Conservation (phyloP, 2,888 invertebrate species). For the Clepsis dumicolana region DNA sequence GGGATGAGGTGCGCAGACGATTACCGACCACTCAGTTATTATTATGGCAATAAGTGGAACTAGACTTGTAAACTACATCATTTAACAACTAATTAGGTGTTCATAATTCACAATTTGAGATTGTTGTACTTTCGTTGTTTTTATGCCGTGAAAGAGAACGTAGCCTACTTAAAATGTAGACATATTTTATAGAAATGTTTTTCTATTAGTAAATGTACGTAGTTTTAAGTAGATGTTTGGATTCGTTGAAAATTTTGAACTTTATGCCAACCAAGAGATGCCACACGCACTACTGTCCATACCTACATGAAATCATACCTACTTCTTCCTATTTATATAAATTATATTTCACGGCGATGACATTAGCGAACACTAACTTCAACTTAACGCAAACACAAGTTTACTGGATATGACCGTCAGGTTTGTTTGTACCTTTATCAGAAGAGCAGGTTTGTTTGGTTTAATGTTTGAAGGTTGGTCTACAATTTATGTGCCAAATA, state of each 20-base stretch:
- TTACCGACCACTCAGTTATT: neutral
- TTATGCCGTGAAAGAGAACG: neutral
- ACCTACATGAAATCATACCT: neutral
- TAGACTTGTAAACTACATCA: neutral
- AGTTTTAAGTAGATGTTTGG: neutral
- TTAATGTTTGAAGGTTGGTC: neutral
- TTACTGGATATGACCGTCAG: neutral
- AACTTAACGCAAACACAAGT: neutral
- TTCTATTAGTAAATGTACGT: constrained; percentile 37
- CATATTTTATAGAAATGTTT: constrained; percentile 25
- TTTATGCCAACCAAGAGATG: neutral
- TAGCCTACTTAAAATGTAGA: constrained; percentile 8
- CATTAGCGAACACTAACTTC: neutral
- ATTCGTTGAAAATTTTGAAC: neutral
- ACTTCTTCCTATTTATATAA: too few relatives aligned
- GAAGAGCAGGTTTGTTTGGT: neutral
- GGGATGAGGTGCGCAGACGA: neutral
- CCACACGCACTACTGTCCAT: neutral
- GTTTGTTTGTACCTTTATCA: too few relatives aligned
- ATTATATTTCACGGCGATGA: neutral
- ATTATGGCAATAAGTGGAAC: neutral
- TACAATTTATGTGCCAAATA: constrained; percentile 51
- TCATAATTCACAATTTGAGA: neutral
- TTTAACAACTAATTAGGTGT: neutral
- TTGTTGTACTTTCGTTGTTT: constrained; percentile 5